Base-by-base conservation (phyloP, 2,888 invertebrate species). In the Drosophila fulvimacula region DNA sequence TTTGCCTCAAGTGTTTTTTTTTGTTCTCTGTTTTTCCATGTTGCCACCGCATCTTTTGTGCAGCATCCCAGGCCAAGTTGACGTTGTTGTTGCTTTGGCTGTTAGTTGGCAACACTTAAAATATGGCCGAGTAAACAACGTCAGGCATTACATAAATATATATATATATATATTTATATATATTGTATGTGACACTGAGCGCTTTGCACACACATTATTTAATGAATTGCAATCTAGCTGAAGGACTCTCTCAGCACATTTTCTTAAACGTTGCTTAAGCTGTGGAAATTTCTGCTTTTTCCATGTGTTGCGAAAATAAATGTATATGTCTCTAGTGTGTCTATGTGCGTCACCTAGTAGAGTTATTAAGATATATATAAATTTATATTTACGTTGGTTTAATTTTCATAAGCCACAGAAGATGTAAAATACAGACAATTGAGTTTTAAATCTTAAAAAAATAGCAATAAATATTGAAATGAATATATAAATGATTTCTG, bases 1-100 rank as follows among this genome's bases (percentile, higher is more conserved):
- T 82, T 70, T 64, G 60, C 72, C 57, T 64, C 69, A 82, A 85
- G 86, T 78, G 85, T 69, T 83, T 83, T 46, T 32, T 60, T 34
- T 38, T 38, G 34, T 46, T 72, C 62, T 59, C 27, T 10, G n/a
- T 46, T 68, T 75, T 57, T 39, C 39, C 44, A 46, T 70, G 62
- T n/a, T 62, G 56, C 48, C 59, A 64, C 65, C 49, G 32, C 65
- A 56, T 52, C 56, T 59, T 63, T 70, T 72, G 77, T 73, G 68
- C 70, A 73, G 66, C 58, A 49, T 69, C 69, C 51, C 63, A 30
- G 62, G 64, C 61, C 74, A 72, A 60, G 71, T 69, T 57, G 11
- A 41, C 57, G 27, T 67, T 59, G 52, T 62, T 78, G 38, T 34
- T 65, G 51, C 21, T 57, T 41, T 42, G 57, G 56, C 55, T 58